These are phyloP conservation scores for Agelaius tricolor DNA, from an alignment of 2,113 vertebrate species.

Conservation along the genomic window DNA sequence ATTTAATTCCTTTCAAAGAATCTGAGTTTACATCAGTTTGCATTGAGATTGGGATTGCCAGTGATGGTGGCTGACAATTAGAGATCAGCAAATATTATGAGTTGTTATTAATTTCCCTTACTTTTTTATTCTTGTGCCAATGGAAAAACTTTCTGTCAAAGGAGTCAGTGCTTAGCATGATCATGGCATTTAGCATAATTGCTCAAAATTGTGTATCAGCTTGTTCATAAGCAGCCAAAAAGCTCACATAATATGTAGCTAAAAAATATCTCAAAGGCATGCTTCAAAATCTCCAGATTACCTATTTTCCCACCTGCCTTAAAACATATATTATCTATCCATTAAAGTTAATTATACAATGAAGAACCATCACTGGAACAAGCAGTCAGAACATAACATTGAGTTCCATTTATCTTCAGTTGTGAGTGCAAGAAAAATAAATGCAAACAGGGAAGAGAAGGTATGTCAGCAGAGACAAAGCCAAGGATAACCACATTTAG, in stretches of 20 bases:
- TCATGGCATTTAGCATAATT: neutral
- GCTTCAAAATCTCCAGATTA: neutral
- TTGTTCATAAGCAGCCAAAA: neutral
- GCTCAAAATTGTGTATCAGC: neutral
- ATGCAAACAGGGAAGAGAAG: neutral
- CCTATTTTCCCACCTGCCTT: neutral
- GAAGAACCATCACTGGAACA: neutral
- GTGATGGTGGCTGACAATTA: neutral
- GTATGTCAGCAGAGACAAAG: neutral
- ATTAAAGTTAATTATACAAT: neutral
- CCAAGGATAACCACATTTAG: neutral
- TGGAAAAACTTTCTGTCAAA: neutral
- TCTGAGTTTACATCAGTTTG: neutral
- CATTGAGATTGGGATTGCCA: neutral
- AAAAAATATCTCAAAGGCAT: neutral
- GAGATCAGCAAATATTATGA: conserved; percentile 6
- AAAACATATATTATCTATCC: neutral
- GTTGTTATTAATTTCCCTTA: neutral
- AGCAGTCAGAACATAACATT: neutral
- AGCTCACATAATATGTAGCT: neutral
- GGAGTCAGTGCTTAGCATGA: neutral
- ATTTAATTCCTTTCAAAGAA: neutral
- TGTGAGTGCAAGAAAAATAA: neutral
- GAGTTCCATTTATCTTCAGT: neutral
- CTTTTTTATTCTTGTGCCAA: neutral